Evolutionary conservation across 1,140 invertebrate species (phyloP).

Genomic region (Bombus polaris): DNA sequence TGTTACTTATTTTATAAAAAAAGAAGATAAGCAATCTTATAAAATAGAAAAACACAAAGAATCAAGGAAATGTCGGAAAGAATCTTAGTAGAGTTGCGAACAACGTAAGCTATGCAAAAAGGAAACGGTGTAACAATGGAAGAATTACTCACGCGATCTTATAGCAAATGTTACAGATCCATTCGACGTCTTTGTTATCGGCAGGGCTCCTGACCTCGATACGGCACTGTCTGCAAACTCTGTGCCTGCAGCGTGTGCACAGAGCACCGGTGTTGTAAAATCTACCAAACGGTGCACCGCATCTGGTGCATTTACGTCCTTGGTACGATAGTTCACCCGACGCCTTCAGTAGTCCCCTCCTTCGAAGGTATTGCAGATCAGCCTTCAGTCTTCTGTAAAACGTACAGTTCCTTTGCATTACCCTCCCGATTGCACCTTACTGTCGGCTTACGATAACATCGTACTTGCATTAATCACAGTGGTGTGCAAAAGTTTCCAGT

Average conservation of each 20-base stretch:
- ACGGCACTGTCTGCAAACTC: constrained; percentile 89
- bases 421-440: not conserved
- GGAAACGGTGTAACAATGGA: constrained; percentile 10
- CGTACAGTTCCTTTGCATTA: constrained; percentile 10
- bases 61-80: not conserved
- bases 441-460: not conserved
- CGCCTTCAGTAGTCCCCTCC: constrained; percentile 84
- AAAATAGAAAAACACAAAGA: not conserved
- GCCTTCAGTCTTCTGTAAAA: constrained; percentile 85
- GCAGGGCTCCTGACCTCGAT: constrained; percentile 80
- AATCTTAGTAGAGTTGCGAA: not conserved
- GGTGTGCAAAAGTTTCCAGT: not conserved
- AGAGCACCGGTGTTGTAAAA: constrained; percentile 89
- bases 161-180: constrained; percentile 89
- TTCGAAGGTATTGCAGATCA: constrained; percentile 85
- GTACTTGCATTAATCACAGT: not conserved
- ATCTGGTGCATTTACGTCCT: constrained; percentile 87
- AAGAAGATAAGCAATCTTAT: not conserved
- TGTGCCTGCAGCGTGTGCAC: constrained; percentile 87
- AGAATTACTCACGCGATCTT: constrained; percentile 87
- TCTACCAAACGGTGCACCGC: constrained; percentile 87
- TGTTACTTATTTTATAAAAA: not conserved
- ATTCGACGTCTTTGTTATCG: constrained; percentile 84
- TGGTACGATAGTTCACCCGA: constrained; percentile 79
- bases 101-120: not conserved